Evolutionary conservation across 2,888 invertebrate genomes (phyloP).

Genomic region (Megamerina dolium): DNA sequence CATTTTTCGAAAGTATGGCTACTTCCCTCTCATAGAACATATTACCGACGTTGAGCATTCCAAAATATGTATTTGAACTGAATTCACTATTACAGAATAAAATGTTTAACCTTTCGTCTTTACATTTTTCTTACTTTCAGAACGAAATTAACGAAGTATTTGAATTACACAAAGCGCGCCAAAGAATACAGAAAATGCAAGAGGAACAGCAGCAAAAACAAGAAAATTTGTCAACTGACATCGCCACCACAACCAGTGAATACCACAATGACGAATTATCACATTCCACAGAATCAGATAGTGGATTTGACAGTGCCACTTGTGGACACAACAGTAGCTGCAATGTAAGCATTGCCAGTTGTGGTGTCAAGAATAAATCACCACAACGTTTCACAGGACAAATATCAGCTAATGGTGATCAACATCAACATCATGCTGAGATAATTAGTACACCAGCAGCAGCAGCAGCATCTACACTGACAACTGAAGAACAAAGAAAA

Average conservation of each 20-base stretch:
- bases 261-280: conserved; percentile 41
- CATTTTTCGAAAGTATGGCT: no score
- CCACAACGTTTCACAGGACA: conserved; percentile 18
- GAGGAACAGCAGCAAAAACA: conserved; percentile 22
- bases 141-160: conserved; percentile 50
- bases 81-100: no score
- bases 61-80: no score
- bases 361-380: conserved; percentile 22
- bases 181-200: conserved; percentile 31
- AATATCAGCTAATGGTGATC: conserved; percentile 14
- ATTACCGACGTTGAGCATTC: no score
- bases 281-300: conserved; percentile 44
- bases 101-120: no score
- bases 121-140: conserved; percentile 35
- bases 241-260: background rate
- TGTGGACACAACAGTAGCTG: conserved; percentile 17
- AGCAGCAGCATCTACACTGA: conserved; percentile 5
- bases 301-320: conserved; percentile 35
- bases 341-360: conserved; percentile 5
- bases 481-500: conserved; percentile 13
- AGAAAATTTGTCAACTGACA: conserved; percentile 13
- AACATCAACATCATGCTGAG: conserved; percentile 20
- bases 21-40: no score
- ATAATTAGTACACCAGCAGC: conserved; percentile 9
- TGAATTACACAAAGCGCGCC: conserved; percentile 41